A percentile compares a stretch with the other conserved stretches of the same genome.
Conservation (phyloP, 2,113 vertebrate species). For the Trogon melanurus region DNA sequence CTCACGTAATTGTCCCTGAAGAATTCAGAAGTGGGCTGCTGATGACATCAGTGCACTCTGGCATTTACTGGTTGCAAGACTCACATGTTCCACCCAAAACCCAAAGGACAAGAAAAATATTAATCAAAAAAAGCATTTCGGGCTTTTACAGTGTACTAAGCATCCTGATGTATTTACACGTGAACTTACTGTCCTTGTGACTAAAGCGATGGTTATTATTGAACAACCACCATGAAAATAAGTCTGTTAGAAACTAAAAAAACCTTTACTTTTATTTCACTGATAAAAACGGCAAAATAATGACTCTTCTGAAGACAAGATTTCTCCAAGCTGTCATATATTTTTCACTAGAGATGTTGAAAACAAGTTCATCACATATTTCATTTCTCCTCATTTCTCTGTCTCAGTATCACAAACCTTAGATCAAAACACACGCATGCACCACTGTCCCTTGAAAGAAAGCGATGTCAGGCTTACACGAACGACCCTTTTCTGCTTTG, state of each 20-base stretch:
- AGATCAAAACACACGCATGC: neutral
- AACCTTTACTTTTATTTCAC: neutral
- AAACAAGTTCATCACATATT: neutral
- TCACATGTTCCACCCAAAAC: neutral
- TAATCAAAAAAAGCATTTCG: neutral
- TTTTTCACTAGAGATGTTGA: neutral
- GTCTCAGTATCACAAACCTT: neutral
- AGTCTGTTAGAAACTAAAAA: neutral
- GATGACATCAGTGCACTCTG: neutral
- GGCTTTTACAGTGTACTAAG: neutral
- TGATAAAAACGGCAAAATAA: neutral
- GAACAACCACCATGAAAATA: neutral
- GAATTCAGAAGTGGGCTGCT: neutral
- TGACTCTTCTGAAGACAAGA: neutral
- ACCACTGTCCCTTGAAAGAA: neutral
- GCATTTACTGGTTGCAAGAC: neutral
- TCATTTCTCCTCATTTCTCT: neutral
- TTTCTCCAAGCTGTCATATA: neutral
- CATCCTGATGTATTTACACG: accelerated
- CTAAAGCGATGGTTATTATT: neutral
- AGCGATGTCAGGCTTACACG: accelerated
- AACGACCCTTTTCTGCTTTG: neutral
- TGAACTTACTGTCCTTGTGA: neutral
- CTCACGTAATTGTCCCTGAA: neutral
- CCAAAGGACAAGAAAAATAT: neutral